Conservation (phyloP, 2,113 vertebrate species). For the Sebastes schlegelii region DNA sequence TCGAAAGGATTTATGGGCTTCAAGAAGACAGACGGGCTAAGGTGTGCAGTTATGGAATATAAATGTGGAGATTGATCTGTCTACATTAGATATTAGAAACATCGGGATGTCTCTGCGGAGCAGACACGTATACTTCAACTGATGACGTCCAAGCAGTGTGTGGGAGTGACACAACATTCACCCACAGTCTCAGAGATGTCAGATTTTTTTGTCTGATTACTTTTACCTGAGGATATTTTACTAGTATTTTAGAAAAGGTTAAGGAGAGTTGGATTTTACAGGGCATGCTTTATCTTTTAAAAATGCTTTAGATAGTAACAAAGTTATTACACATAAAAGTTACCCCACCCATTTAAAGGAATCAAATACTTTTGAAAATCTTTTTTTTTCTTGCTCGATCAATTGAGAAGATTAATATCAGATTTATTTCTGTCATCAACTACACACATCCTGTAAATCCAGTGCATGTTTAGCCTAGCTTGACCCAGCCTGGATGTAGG, state of each 20-base stretch:
- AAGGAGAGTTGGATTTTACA: background rate
- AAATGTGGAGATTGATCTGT: conserved; percentile 36
- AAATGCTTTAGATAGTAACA: background rate
- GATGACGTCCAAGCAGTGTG: background rate
- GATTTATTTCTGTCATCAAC: background rate
- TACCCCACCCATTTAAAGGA: background rate
- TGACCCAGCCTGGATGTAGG: too few relatives aligned
- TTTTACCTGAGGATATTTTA: background rate
- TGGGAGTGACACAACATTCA: background rate
- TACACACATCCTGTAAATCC: background rate
- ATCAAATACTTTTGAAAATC: background rate
- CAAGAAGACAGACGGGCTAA: conserved; percentile 12
- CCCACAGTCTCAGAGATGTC: background rate
- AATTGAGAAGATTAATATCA: background rate
- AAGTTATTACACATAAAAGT: background rate
- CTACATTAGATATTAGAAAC: conserved; percentile 31
- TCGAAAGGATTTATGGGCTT: conserved; percentile 46
- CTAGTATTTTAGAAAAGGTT: background rate
- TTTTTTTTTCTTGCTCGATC: too few relatives aligned
- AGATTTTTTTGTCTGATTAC: background rate
- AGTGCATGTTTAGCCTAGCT: background rate
- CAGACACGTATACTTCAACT: background rate
- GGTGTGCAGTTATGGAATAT: conserved; percentile 39
- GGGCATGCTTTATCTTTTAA: background rate
- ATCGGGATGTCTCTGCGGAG: conserved; percentile 8